Conservation (phyloP, 2,113 vertebrate species). For the Erinaceus europaeus region DNA sequence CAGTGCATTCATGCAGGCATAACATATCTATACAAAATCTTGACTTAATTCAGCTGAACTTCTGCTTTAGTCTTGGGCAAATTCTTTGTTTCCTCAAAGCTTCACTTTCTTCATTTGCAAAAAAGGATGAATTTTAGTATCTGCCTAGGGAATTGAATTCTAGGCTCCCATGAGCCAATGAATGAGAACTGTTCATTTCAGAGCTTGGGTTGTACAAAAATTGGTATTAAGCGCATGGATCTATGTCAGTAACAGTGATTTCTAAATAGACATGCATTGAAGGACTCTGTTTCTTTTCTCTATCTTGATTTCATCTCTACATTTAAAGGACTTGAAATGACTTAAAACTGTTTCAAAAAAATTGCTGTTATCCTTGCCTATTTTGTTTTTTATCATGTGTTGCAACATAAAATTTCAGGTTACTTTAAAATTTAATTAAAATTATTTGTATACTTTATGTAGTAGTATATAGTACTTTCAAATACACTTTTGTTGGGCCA, state of each 20-base stretch:
- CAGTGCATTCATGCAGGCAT: no score
- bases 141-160: not conserved
- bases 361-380: no score
- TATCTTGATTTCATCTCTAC: not conserved
- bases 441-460: no score
- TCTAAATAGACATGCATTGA: not conserved
- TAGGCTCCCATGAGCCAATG: not conserved
- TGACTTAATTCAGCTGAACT: slow-evolving; percentile 5
- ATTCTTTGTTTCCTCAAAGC: not conserved
- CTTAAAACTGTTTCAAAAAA: not conserved
- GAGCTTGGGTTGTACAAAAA: not conserved
- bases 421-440: no score
- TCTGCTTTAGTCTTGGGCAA: not conserved
- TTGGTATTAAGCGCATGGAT: not conserved
- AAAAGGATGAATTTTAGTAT: not conserved
- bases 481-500: no score
- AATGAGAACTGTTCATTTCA: slow-evolving; percentile 1
- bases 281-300: not conserved
- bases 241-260: not conserved
- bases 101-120: not conserved
- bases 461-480: no score
- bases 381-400: no score
- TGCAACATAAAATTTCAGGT: no score
- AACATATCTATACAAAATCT: no score
- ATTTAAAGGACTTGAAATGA: not conserved